Base-by-base conservation (phyloP, 2,888 invertebrate genomes). In the Hypercompe scribonia region DNA sequence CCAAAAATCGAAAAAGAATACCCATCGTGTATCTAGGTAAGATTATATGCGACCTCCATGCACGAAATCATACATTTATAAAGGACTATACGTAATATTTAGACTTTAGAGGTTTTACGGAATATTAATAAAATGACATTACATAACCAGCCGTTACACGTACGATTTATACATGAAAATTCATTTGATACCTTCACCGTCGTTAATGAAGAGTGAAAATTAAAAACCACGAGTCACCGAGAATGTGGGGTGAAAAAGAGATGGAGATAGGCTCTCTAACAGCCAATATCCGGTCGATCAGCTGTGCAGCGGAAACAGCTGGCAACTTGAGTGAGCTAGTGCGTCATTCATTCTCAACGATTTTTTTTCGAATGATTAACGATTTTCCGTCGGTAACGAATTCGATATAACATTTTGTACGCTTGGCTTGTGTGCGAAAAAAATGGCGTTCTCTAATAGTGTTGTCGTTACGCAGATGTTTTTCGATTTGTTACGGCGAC, bases 251-350 rank as follows among this genome's bases (percentile, higher is more conserved):
- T 76, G 87, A 81, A 87, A 87, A 88, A 88, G 91, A 88, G 88
- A 88, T 81, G 83, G 81, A 77, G 78, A 81, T 80, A 81, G 86
- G 86, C 85, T 88, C 87, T 87, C 85, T 93, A 94, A 94, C 93
- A 91, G 93, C 92, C 93, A 95, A 95, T 95, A 95, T 95, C 95
- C 95, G 93, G 89, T 90, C 93, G 93, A 95, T 95, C 95, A 95
- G 95, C 94, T 94, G 94, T 92, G 90, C 89, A 88, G 83, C 93
- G 95, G 95, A 94, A 94, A 91, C 95, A 95, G 95, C 93, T 95
- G 95, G 92, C 90, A 84, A 88, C 87, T 90, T 87, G 87, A 90
- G 90, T 88, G 89, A 89, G 89, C 88, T 84, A 80, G 84, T 85
- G 88, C 87, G 89, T 89, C 90, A 92, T 92, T 90, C 90, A 90